Conservation (phyloP, 2,113 vertebrate genomes). For the Camelus bactrianus region DNA sequence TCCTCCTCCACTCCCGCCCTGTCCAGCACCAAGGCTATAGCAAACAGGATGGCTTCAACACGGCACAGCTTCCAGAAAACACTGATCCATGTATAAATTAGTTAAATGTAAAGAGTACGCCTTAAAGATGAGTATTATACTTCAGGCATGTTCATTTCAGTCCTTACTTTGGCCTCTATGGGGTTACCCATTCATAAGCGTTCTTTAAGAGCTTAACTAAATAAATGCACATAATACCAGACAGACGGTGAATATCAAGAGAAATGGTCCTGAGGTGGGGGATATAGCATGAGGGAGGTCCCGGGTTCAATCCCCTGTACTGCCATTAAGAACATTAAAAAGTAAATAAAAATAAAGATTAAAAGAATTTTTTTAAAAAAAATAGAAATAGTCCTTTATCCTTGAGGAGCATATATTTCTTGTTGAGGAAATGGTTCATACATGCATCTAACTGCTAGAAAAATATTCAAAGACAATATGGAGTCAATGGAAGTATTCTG, state of each 20-base stretch:
- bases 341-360: no score
- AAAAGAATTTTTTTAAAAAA: no score
- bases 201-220: conserved; percentile 11
- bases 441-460: conserved; percentile 11
- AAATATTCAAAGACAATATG: conserved; percentile 3
- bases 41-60: neutral
- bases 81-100: neutral
- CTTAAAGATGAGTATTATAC: neutral
- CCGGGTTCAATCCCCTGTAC: no score
- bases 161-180: neutral
- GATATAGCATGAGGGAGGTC: no score
- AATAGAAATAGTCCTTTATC: neutral
- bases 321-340: no score
- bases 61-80: neutral
- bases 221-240: neutral
- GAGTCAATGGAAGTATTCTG: neutral
- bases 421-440: conserved; percentile 25
- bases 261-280: neutral
- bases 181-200: neutral
- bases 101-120: neutral
- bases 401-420: neutral
- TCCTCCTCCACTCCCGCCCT: neutral
- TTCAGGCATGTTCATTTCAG: neutral
- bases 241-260: conserved; percentile 23
- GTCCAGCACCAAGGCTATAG: neutral